Base-by-base conservation (phyloP, 2,113 vertebrate genomes). In the Psophia crepitans region DNA sequence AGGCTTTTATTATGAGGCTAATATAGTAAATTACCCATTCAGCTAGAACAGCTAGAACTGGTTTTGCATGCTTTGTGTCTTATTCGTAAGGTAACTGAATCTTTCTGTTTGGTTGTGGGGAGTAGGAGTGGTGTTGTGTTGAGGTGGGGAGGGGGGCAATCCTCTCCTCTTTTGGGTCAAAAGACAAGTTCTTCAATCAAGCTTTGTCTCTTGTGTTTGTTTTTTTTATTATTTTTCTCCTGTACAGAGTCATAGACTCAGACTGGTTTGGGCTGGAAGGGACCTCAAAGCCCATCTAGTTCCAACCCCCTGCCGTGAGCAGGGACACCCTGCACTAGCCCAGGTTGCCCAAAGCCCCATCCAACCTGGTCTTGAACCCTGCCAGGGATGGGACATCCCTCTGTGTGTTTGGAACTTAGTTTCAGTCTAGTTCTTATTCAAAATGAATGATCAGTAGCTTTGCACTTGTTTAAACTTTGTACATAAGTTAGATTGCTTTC, bases 401-500 rank as follows among this genome's bases (percentile, higher is more conserved):
- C 14, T 79, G 2, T 82, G 23, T 82, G 35, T 54, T 93, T 87
- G 24, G 8, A 53, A 37, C 26, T 77, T 82, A 21, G 7, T 88
- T 84, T 73, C 64, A 91, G 26, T 65, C 71, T 80, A 71, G 39
- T 35, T 84, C 33, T 56, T 77, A 87, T 94, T 74, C 21, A 69
- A 54, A 87, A n/a, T 9, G 4, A 74, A 54, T 33, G 14, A 71
- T 81, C 71, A 82, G 73, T 89, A 92, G 89, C 89, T 90, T 93
- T 96, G 76, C 48, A 58, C 60, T 89, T 97, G 22, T 95, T 96
- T 95, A 84, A 93, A 66, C 86, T 96, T 88, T 64, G 61, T 96
- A 58, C 92, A 79, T 83, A 33, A 83, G 78, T 94, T 87, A 56
- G 90, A 90, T 93, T 96, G 94, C 92, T 97, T 97, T 93, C 81